Conservation (phyloP, 2,797 vertebrate species). For the Phyllotis vaccarum region DNA sequence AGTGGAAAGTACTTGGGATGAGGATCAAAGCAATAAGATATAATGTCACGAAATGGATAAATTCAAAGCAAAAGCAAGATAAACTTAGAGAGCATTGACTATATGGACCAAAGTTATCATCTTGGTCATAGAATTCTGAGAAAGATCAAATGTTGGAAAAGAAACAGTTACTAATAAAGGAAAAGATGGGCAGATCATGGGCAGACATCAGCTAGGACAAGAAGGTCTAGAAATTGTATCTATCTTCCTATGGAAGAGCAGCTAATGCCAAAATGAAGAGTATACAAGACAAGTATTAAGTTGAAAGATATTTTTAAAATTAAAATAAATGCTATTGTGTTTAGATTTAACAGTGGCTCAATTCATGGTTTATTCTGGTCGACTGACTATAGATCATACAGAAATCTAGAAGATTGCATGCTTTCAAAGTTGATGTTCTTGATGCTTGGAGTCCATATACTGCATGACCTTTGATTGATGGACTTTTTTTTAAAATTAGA, state of each 20-base stretch:
- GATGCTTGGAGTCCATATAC: not conserved
- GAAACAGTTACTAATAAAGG: not conserved
- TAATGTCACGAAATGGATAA: not conserved
- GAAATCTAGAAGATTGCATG: not conserved
- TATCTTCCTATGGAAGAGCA: not conserved
- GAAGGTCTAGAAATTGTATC: not conserved
- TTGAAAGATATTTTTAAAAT: not conserved
- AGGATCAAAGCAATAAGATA: not conserved
- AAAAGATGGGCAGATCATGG: not conserved
- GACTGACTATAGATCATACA: not conserved
- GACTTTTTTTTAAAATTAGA: not conserved
- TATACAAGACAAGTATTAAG: not conserved
- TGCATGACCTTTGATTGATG: not conserved
- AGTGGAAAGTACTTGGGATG: not conserved
- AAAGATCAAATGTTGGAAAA: not conserved
- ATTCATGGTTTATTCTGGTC: not conserved
- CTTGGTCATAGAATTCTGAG: not conserved
- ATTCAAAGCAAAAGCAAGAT: not conserved
- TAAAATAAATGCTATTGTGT: not conserved
- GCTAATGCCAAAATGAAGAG: not conserved
- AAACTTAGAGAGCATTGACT: not conserved
- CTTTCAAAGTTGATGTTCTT: not conserved
- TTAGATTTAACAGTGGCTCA: not conserved
- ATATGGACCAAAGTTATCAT: not conserved
- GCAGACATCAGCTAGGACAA: not conserved